Percentiles rank a stretch among this genome's conserved stretches.
Conservation (phyloP, 2,797 vertebrate species). For the Hydrocynus forskahlii region DNA sequence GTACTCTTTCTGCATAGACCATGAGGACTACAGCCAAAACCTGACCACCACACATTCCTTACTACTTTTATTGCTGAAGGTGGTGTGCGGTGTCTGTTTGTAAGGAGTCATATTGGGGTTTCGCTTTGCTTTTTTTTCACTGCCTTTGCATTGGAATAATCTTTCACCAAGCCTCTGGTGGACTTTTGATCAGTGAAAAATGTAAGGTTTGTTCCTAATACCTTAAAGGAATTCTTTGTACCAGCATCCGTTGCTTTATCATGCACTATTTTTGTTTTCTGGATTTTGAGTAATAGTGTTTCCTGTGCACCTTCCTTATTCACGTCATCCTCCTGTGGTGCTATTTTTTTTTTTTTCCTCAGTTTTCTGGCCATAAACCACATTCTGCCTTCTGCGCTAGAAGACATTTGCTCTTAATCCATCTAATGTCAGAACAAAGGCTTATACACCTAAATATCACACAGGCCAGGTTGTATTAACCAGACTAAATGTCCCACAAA, state of each 20-base stretch:
- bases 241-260: conserved; percentile 24
- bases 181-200: conserved; percentile 37
- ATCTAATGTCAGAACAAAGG: conserved; percentile 19
- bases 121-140: conserved; percentile 41
- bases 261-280: conserved; percentile 25
- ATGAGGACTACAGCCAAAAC: conserved; percentile 35
- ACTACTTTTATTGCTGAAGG: conserved; percentile 50
- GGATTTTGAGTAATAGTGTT: neutral
- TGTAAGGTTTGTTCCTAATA: conserved; percentile 25
- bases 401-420: neutral
- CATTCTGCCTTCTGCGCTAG: conserved; percentile 38
- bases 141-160: conserved; percentile 60
- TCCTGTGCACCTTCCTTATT: neutral
- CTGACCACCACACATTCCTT: conserved; percentile 48
- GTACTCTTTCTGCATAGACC: conserved; percentile 50
- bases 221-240: conserved; percentile 27
- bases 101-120: conserved; percentile 10
- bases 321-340: conserved; percentile 19
- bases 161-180: conserved; percentile 39
- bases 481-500: neutral
- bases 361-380: conserved; percentile 21
- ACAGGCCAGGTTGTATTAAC: neutral
- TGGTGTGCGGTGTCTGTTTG: conserved; percentile 50
- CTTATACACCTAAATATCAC: conserved; percentile 3
- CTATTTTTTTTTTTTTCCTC: conserved; percentile 17